Evolutionary conservation across 2,888 invertebrate species (phyloP), one percentile per base, ranked within the genome.

Genomic region (Caenorhabditis drosophilae): DNA sequence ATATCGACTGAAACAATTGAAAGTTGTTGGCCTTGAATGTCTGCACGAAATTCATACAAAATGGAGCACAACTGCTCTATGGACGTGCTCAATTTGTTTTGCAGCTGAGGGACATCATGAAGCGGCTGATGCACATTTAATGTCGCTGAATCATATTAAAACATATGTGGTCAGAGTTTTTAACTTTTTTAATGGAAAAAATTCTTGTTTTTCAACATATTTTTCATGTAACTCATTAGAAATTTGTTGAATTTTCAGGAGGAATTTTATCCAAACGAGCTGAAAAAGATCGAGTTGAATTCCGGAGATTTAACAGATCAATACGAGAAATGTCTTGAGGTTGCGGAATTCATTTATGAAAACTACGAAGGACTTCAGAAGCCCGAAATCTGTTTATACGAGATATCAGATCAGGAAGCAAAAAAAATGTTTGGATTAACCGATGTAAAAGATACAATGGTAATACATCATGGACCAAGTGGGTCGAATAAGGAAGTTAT

Each of bases 1-100:
- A 38, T 66, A 61, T 26, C 50, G 41, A 50, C 26, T 46, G 22
- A 51, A 41, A 9, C 46, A 58, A 16, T 12, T 52, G 15, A 35
- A 40, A 15, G 27, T 58, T 4, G 1, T 46, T 51, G 70, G 70
- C 12, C 54, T 67, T 16, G 71, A 71, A 7, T 52, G 52, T 23
- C 35, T 71, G 2, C 49, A 60, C 34, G 71, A 71, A 53, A 26
- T 68, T 18, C 52, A 54, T 4, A 56, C 61, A 18, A 36, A 54
- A 11, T 61, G 46, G 38, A 34, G 40, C 9, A 36, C 34, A 23
- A 6, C 35, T 6, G 62, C 56, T 6, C 58, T 71, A 48, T 75
- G 75, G 75, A 51, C 62, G 2, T 75, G 75, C 45, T 61, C 66
- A 26, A 51, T 71, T 11, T 75, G 75, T 50, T 57, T 70, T 40